These are phyloP conservation scores for Bombus breviceps DNA, from an alignment of 1,140 invertebrate species.

Conservation along the genomic window DNA sequence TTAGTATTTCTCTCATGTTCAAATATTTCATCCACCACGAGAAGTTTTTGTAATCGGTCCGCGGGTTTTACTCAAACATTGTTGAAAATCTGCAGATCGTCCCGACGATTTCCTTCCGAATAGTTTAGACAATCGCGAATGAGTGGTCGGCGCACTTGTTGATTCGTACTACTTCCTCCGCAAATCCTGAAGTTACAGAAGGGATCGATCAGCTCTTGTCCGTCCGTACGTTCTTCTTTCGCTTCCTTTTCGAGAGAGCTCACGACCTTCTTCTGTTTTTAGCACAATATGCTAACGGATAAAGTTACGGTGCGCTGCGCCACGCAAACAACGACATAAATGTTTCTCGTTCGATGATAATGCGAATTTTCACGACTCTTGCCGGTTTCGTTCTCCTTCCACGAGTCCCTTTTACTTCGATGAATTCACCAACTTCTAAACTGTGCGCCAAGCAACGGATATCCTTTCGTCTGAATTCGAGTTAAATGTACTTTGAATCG, in stretches of 20 bases:
- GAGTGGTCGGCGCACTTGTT: constrained; percentile 52
- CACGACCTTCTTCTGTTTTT: constrained; percentile 4
- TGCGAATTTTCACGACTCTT: constrained; percentile 34
- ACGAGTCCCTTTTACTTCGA: constrained; percentile 4
- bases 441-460: background rate
- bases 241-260: background rate
- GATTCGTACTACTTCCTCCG: constrained; percentile 37
- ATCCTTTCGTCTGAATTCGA: background rate
- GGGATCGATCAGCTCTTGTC: constrained; percentile 41
- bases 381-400: background rate
- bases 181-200: constrained; percentile 19
- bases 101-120: constrained; percentile 25
- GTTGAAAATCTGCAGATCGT: constrained; percentile 24
- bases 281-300: background rate
- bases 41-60: background rate
- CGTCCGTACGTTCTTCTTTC: background rate
- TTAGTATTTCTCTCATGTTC: background rate
- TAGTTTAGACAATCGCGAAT: constrained; percentile 12
- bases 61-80: background rate
- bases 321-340: constrained; percentile 30
- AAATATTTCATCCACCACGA: background rate
- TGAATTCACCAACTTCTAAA: background rate
- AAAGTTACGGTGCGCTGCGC: background rate
- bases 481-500: background rate
- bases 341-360: constrained; percentile 35